phyloP scores from a whole-genome alignment of 2,888 invertebrate genomes.

The Eristalis arbustorum region DNA sequence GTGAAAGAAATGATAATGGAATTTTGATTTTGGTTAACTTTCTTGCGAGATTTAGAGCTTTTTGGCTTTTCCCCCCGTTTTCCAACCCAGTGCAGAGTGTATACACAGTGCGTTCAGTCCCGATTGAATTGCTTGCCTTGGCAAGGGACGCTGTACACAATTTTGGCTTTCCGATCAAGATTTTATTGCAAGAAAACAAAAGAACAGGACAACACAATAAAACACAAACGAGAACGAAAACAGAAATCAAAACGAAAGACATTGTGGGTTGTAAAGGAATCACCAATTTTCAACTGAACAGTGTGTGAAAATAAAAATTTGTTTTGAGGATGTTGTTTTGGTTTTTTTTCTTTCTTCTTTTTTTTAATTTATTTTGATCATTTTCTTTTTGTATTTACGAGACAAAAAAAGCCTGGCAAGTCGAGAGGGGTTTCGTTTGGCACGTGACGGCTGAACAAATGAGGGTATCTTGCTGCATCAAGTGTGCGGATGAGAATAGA shows the following conservation, averaged over 20 bases:
- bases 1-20: neutral
- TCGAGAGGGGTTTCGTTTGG: conserved; percentile 79
- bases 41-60: conserved; percentile 52
- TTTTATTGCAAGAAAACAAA: conserved; percentile 2
- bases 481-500: neutral
- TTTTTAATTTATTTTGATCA: conserved; percentile 34
- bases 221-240: conserved; percentile 14
- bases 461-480: conserved; percentile 69
- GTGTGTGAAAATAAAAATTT: conserved; percentile 38
- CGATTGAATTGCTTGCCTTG: conserved; percentile 41
- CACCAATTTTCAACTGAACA: conserved; percentile 45
- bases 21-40: conserved; percentile 64
- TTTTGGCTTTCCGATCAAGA: conserved; percentile 15
- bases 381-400: conserved; percentile 57
- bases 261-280: conserved; percentile 2
- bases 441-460: conserved; percentile 77
- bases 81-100: conserved; percentile 71
- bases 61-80: conserved; percentile 30
- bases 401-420: conserved; percentile 80
- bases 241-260: neutral
- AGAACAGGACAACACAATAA: conserved; percentile 34
- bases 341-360: conserved; percentile 44
- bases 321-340: conserved; percentile 29
- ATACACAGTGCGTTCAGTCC: conserved; percentile 64
- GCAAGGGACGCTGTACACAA: conserved; percentile 61